A percentile compares a stretch with the other conserved stretches of the same genome.
These are phyloP conservation scores for Crypturellus undulatus DNA, from an alignment of 2,113 vertebrate genomes.

Conservation along the genomic window DNA sequence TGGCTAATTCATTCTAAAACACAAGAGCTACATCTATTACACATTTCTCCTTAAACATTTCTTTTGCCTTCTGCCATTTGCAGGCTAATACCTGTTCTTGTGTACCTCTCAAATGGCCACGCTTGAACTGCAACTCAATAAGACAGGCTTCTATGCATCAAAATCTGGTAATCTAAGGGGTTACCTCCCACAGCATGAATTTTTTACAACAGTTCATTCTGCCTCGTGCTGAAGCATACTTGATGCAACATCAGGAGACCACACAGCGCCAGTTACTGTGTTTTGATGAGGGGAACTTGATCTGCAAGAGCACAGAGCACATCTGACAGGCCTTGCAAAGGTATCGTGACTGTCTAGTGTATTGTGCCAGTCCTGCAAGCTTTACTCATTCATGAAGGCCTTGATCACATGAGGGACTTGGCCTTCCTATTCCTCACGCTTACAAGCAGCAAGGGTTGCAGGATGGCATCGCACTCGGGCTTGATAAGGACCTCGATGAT, in stretches of 20 bases:
- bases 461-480: background rate
- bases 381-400: background rate
- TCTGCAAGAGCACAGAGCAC: background rate
- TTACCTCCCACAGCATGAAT: background rate
- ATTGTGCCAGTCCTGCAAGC: background rate
- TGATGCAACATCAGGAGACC: background rate
- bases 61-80: background rate
- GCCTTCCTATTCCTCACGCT: background rate
- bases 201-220: background rate
- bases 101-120: background rate
- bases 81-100: background rate
- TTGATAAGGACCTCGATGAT: background rate
- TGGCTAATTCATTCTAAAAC: background rate
- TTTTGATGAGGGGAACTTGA: background rate
- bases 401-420: background rate
- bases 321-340: background rate
- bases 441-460: background rate
- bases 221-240: background rate
- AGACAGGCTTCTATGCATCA: rapidly evolving
- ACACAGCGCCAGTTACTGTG: background rate
- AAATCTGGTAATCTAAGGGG: background rate
- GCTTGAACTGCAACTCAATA: background rate
- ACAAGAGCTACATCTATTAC: background rate
- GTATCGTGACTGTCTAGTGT: rapidly evolving
- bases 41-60: background rate